Base-by-base conservation (phyloP, 1,140 invertebrate genomes). In the Cyphomyrmex costatus region DNA sequence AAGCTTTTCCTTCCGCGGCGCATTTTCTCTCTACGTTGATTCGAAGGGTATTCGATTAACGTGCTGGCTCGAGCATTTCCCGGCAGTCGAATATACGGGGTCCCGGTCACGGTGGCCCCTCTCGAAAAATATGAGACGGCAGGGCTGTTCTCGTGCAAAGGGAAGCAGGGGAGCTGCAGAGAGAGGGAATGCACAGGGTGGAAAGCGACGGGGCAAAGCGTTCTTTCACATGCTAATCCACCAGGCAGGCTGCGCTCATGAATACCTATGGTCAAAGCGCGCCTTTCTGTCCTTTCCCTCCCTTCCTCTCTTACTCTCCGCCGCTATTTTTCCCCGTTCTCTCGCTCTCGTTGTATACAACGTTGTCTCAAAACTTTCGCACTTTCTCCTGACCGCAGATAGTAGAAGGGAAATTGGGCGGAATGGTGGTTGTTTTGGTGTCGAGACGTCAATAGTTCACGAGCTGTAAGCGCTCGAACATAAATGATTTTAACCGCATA, bases 171-270 rank as follows among this genome's bases (percentile, higher is more conserved):
- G 21, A 53, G 71, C 5, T 46, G 66, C 58, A 56, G n/a, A 80
- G 51, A 73, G 66, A 58, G 79, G 79, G 68, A 74, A 83, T 30
- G 82, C 86, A 80, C 88, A 60, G 82, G 83, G 77, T 85, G 90
- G 85, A 89, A 89, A 91, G 88, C 90, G 88, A 90, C 87, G 91
- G 33, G 77, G 90, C 87, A 93, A 92, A 93, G 88, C 92, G 93
- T 93, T 94, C 94, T 94, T 94, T 94, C 93, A 94, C 93, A 94
- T 94, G 94, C 92, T 94, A 94, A 94, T 94, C 92, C 92, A 88
- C 77, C 86, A 90, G 90, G 89, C 91, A 89, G 91, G 88, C 92
- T 93, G 91, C 90, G 91, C 93, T 94, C 92, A 92, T 94, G 94
- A 94, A 94, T 94, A 93, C 91, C 91, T 93, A 94, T 89, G 93